Evolutionary conservation across 2,113 vertebrate genomes (phyloP).

Genomic region (Semnopithecus entellus): DNA sequence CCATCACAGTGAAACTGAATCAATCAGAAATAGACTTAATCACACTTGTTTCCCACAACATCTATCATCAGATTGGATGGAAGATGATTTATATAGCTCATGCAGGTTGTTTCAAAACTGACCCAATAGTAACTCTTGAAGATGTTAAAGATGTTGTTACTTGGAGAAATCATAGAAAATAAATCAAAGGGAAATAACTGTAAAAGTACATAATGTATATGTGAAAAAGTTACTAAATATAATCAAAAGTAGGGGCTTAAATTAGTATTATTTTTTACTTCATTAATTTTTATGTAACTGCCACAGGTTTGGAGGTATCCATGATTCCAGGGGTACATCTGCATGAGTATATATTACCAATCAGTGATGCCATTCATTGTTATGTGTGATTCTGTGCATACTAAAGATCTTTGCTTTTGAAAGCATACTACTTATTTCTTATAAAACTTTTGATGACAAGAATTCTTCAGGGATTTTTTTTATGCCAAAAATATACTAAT

Average conservation of each 20-base stretch:
- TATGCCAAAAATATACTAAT: slow-evolving; percentile 76
- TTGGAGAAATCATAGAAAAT: neutral
- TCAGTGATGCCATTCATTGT: slow-evolving; percentile 78
- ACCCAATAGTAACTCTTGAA: neutral
- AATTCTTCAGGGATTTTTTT: slow-evolving; percentile 72
- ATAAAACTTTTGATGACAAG: slow-evolving; percentile 80
- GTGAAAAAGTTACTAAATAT: neutral
- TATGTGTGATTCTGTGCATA: slow-evolving; percentile 76
- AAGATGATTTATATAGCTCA: neutral
- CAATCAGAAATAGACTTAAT: slow-evolving; percentile 9
- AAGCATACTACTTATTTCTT: slow-evolving; percentile 75
- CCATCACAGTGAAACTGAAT: slow-evolving; percentile 19
- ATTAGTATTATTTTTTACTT: neutral
- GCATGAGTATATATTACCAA: slow-evolving; percentile 73
- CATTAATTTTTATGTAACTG: neutral
- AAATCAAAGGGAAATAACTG: neutral
- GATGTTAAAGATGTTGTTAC: neutral
- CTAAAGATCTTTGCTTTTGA: slow-evolving; percentile 76
- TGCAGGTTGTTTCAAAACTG: neutral
- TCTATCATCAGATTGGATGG: neutral
- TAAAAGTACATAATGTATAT: neutral
- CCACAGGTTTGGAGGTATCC: slow-evolving; percentile 56
- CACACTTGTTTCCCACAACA: neutral
- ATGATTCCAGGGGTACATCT: slow-evolving; percentile 72
- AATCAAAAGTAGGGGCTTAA: neutral